A percentile compares a stretch with the other conserved stretches of the same genome.
These are phyloP conservation scores for Ophioninae sp. DNA, from an alignment of 2,888 invertebrate genomes.

Conservation along the genomic window DNA sequence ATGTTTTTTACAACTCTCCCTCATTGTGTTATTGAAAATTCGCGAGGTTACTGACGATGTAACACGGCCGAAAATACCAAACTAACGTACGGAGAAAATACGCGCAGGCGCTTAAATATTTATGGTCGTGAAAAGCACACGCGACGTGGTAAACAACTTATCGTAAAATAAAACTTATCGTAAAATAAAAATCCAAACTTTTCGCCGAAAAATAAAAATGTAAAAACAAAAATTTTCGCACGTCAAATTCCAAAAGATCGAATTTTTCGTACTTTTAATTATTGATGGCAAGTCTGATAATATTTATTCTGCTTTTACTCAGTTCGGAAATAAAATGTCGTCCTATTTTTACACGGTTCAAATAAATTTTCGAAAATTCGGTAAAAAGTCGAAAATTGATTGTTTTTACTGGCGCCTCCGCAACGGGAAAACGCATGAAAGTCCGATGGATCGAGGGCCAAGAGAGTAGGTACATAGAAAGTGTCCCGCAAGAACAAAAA, in stretches of 20 bases:
- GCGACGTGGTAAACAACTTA: slow-evolving; percentile 1
- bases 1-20: not conserved
- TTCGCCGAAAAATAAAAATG: not conserved
- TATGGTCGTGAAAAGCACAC: not conserved
- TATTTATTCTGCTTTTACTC: not conserved
- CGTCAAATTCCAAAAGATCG: not conserved
- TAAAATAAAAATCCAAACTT: too few species aligned
- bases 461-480: slow-evolving; percentile 57
- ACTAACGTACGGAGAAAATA: slow-evolving; percentile 1
- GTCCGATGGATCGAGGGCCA: not conserved
- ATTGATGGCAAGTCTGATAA: not conserved
- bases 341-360: not conserved
- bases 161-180: too few species aligned
- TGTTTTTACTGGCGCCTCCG: not conserved
- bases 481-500: slow-evolving; percentile 42
- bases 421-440: not conserved
- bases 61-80: slow-evolving; percentile 8
- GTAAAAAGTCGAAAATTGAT: not conserved
- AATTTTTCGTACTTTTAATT: not conserved
- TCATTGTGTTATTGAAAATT: slow-evolving; percentile 49
- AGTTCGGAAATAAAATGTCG: not conserved
- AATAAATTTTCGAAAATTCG: not conserved
- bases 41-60: slow-evolving; percentile 26
- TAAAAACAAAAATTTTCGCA: not conserved
- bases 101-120: slow-evolving; percentile 8